Conservation (phyloP, 2,113 vertebrate species). For the Sander lucioperca region DNA sequence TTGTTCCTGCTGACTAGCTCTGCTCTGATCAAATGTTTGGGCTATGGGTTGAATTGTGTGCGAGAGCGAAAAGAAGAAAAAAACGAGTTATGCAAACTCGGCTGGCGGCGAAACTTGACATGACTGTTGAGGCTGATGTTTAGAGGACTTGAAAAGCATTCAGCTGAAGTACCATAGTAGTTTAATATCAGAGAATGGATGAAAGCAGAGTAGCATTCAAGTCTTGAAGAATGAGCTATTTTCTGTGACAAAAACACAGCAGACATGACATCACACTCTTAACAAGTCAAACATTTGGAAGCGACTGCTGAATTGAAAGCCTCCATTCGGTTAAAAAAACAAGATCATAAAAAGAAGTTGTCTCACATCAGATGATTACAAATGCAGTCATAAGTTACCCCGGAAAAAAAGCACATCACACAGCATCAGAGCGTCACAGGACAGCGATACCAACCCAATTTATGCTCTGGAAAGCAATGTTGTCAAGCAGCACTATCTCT, state of each 20-base stretch:
- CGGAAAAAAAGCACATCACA: conserved; percentile 36
- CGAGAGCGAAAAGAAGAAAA: neutral
- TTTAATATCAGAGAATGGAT: conserved; percentile 23
- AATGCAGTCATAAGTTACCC: conserved; percentile 4
- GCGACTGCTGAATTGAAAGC: neutral
- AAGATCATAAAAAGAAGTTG: neutral
- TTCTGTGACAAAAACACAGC: neutral
- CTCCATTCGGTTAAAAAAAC: neutral
- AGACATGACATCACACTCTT: conserved; percentile 8
- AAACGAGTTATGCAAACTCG: neutral
- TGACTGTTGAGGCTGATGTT: conserved; percentile 15
- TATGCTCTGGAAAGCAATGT: conserved; percentile 49
- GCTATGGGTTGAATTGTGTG: conserved; percentile 12
- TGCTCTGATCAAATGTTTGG: conserved; percentile 44
- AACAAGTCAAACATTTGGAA: conserved; percentile 8
- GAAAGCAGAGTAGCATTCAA: neutral
- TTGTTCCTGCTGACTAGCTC: conserved; percentile 40
- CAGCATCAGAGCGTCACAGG: conserved; percentile 16
- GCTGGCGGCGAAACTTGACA: neutral
- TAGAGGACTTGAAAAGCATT: conserved; percentile 41
- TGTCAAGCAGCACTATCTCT: conserved; percentile 73
- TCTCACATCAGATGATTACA: conserved; percentile 19
- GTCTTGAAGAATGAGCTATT: conserved; percentile 5
- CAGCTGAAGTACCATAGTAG: neutral
- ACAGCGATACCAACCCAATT: conserved; percentile 45